These are phyloP conservation scores for Barnardius zonarius DNA, from an alignment of 2,113 vertebrate species.

Conservation along the genomic window DNA sequence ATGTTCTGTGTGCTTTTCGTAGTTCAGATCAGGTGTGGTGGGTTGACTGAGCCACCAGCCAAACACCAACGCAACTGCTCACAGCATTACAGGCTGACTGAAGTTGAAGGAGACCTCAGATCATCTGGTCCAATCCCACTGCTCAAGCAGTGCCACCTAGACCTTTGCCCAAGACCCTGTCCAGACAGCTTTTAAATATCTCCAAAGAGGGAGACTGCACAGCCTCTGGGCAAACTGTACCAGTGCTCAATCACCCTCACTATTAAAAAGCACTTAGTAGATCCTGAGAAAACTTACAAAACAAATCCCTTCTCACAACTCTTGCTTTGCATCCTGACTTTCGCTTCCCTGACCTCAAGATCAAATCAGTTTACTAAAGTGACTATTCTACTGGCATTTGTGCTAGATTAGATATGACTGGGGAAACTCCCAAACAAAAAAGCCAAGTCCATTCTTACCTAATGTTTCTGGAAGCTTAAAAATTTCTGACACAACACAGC, in stretches of 20 bases:
- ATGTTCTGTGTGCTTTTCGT: background rate
- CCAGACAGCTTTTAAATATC: background rate
- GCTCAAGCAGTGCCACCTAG: background rate
- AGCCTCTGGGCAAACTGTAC: background rate
- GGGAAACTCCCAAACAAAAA: background rate
- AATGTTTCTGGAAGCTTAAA: background rate
- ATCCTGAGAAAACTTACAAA: background rate
- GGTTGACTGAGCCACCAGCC: background rate
- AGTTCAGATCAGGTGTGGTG: background rate
- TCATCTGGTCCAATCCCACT: background rate
- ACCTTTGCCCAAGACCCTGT: background rate
- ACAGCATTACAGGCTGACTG: background rate
- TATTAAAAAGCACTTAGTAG: background rate
- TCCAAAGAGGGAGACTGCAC: background rate
- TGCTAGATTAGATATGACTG: background rate
- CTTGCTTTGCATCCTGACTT: background rate
- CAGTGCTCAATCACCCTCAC: background rate
- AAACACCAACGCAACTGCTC: background rate
- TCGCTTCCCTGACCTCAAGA: background rate
- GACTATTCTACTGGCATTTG: background rate
- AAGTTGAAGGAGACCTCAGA: background rate
- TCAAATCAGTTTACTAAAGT: background rate
- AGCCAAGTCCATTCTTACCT: background rate
- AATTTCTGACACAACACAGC: background rate
- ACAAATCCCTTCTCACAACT: background rate